Conservation (phyloP, 2,888 invertebrate species). For the Rugalucina vietnamica region DNA sequence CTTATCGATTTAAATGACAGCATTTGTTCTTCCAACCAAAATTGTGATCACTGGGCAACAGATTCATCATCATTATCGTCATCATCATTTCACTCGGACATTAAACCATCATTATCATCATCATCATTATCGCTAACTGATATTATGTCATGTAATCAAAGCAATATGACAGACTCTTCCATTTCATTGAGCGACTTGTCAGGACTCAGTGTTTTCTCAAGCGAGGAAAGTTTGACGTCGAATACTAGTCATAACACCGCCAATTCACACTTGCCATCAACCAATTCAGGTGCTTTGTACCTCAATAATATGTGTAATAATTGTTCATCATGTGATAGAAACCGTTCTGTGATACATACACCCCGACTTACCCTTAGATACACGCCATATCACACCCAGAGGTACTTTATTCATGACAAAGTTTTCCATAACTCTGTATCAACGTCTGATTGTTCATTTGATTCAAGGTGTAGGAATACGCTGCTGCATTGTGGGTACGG, state of each 20-base stretch:
- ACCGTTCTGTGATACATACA: conserved; percentile 3
- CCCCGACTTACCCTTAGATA: not conserved
- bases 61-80: not conserved
- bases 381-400: not conserved
- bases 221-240: not conserved
- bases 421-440: not conserved
- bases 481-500: not conserved
- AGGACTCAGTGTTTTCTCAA: not conserved
- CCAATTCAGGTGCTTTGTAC: not conserved
- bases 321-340: conserved; percentile 7
- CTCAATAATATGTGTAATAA: not conserved
- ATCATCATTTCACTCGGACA: not conserved
- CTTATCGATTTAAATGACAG: not conserved
- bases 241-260: not conserved
- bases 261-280: not conserved
- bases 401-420: not conserved
- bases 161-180: not conserved
- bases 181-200: not conserved
- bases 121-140: conserved; percentile 8
- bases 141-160: not conserved
- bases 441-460: not conserved
- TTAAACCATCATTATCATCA: conserved; percentile 9
- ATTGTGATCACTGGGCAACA: conserved; percentile 8
- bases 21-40: not conserved
- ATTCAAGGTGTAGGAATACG: not conserved